Conservation (phyloP, 2,797 vertebrate genomes). For the Taenioides sp. region DNA sequence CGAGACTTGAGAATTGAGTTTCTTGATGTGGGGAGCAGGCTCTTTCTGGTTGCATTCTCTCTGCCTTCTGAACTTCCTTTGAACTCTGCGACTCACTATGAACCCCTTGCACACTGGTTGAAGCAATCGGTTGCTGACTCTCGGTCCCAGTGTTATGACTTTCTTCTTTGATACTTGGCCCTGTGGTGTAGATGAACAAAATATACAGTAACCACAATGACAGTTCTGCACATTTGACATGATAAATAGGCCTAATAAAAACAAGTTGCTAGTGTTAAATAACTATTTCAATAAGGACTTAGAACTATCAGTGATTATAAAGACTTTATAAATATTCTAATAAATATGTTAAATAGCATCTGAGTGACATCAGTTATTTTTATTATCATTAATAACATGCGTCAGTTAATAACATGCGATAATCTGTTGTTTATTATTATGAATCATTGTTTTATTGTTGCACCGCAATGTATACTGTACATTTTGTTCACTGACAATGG, state of each 20-base stretch:
- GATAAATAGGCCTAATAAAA: background rate
- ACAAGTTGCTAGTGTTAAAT: no score
- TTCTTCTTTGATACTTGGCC: slow-evolving; percentile 4
- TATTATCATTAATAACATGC: no score
- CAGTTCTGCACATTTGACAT: background rate
- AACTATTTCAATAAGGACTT: no score
- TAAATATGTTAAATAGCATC: no score
- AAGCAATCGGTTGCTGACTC: background rate
- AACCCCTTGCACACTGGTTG: background rate
- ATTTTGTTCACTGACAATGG: no score
- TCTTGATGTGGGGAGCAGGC: background rate
- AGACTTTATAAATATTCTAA: no score
- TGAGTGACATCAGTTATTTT: no score
- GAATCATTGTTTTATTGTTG: no score
- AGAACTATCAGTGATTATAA: no score
- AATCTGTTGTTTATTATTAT: no score
- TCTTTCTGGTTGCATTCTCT: background rate
- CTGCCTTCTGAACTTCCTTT: background rate
- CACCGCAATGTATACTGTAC: no score
- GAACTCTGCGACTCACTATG: background rate
- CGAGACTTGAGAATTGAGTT: background rate
- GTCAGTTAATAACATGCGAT: no score
- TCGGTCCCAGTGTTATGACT: background rate
- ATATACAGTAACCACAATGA: background rate
- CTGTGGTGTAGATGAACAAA: background rate